These are phyloP conservation scores for Lycophotia porphyrea DNA, from an alignment of 2,888 invertebrate genomes.

Conservation along the genomic window DNA sequence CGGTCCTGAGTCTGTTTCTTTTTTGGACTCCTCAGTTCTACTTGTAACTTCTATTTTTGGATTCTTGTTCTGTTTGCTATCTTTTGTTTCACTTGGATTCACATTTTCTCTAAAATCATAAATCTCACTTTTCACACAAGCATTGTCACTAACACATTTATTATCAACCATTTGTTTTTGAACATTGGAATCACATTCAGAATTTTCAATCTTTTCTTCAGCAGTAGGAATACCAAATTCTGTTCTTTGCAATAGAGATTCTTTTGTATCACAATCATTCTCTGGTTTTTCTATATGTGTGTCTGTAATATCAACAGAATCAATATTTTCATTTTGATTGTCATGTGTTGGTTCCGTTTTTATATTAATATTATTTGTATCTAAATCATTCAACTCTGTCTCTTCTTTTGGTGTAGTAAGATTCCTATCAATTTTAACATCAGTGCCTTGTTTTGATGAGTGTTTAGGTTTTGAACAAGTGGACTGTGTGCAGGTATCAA, in stretches of 20 bases:
- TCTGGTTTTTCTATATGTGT: conserved; percentile 73
- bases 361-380: conserved; percentile 73
- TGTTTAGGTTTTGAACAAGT: conserved; percentile 79
- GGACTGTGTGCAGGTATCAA: conserved; percentile 78
- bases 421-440: conserved; percentile 78
- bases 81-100: conserved; percentile 86
- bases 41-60: conserved; percentile 81
- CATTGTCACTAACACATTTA: conserved; percentile 80
- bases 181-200: conserved; percentile 71
- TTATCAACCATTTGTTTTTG: conserved; percentile 78
- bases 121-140: conserved; percentile 85
- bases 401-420: conserved; percentile 79
- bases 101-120: conserved; percentile 89
- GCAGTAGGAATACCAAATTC: conserved; percentile 70
- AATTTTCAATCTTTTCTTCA: conserved; percentile 71
- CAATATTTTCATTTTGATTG: conserved; percentile 70
- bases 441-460: conserved; percentile 75
- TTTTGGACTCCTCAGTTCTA: conserved; percentile 83
- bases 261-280: conserved; percentile 79
- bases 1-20: conserved; percentile 82
- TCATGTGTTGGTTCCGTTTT: conserved; percentile 75
- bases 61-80: conserved; percentile 83
- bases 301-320: conserved; percentile 72
- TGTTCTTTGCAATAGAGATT: conserved; percentile 81
- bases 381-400: conserved; percentile 75